Base-by-base conservation (phyloP, 1,140 invertebrate genomes). In the Brachionus angularis region DNA sequence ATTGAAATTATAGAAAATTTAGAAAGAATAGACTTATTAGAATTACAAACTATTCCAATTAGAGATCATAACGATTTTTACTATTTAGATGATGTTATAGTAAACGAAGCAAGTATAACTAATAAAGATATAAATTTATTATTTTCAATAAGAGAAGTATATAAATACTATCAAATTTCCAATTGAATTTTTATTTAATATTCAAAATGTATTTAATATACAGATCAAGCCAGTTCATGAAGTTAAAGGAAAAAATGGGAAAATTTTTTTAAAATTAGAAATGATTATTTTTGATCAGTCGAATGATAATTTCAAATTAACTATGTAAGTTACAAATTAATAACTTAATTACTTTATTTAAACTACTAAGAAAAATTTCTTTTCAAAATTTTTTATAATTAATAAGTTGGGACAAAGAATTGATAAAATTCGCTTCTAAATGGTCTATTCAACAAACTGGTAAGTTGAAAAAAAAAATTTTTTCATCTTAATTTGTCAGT, bases 341-440 rank as follows among this genome's bases (percentile, higher is more conserved):
- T 1, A 53, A 50, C n/a, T n/a, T n/a, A 50, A 50, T n/a, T n/a
- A 10, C 1, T 4, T 5, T 7, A 3, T 7, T 8, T 23, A 58
- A 39, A 55, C 21, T 16, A 10, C 29, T 31, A 1, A 33, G 8
- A 25, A 16, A 25, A 1, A 36, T 23, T 39, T 61, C 14, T 34
- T 46, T 62, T 44, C 33, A 23, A 46, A 27, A n/a, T 44, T 1
- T 23, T 3, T 1, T 42, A 10, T 25, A 42, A 21, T 44, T 47
- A 42, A 5, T 64, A 12, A 67, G 62, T 34, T 67, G 62, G 62
- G 62, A 67, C 16, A 67, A 67, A 36, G 62, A 46, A 23, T 47
- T 67, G 42, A 67, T 67, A 5, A 50, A 47, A 47, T 50, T 67
- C n/a, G 62, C 62, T 8, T 67, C 42, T 10, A 50, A 5, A 4